These are phyloP conservation scores for Euura lappo DNA, from an alignment of 1,140 invertebrate species.

Conservation along the genomic window DNA sequence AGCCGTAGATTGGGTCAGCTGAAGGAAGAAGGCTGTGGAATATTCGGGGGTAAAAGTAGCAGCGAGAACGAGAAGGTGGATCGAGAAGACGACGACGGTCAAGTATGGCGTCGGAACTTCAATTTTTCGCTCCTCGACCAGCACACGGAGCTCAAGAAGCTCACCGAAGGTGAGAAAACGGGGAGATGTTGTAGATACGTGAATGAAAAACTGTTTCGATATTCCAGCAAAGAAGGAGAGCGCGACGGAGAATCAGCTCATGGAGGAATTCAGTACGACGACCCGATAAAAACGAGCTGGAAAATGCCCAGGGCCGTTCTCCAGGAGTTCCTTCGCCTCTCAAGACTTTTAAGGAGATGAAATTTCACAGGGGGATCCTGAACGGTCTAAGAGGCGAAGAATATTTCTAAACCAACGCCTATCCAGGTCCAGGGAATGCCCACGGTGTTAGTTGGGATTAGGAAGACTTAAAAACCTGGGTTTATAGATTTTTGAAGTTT, in stretches of 20 bases:
- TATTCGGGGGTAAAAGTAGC: constrained; percentile 66
- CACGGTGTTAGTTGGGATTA: constrained; percentile 70
- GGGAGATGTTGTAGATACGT: not conserved
- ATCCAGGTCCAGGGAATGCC: constrained; percentile 99
- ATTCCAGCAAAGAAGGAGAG: constrained; percentile 87
- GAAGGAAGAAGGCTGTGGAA: constrained; percentile 60
- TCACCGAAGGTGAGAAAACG: constrained; percentile 78
- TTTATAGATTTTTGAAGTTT: constrained; percentile 1
- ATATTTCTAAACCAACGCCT: constrained; percentile 90
- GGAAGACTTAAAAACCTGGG: not conserved
- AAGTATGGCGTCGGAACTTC: constrained; percentile 87
- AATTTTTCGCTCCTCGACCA: constrained; percentile 95
- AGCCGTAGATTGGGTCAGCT: constrained; percentile 74
- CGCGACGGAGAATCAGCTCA: constrained; percentile 90
- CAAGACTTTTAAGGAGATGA: constrained; percentile 93
- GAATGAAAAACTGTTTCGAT: constrained; percentile 11
- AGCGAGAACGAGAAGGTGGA: constrained; percentile 81
- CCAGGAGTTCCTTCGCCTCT: constrained; percentile 89
- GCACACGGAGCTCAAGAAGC: constrained; percentile 94
- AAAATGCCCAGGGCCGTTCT: constrained; percentile 81
- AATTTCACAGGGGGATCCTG: constrained; percentile 87
- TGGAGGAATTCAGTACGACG: constrained; percentile 98
- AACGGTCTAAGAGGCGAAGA: constrained; percentile 79
- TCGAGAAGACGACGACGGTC: constrained; percentile 76
- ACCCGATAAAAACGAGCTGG: constrained; percentile 98